phyloP scores from a whole-genome alignment of 2,797 vertebrate species.

The Taeniopygia guttata region DNA sequence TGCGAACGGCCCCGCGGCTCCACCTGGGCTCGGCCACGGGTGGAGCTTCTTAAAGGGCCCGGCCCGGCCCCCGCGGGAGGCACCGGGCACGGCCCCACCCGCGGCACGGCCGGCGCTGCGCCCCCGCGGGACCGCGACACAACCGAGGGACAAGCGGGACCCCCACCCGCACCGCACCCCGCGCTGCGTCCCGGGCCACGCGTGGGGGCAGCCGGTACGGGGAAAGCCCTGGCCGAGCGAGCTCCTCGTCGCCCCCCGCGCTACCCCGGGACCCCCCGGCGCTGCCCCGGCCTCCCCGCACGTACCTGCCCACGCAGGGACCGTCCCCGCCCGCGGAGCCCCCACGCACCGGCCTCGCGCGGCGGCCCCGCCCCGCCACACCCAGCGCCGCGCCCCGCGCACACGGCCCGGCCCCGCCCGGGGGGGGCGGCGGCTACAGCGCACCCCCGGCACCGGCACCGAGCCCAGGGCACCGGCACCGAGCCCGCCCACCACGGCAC shows the following conservation, averaged over 20 bases:
- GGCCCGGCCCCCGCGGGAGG: not conserved
- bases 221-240: not conserved
- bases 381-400: conserved; percentile 1
- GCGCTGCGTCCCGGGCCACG: not conserved
- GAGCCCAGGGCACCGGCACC: not conserved
- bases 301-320: not conserved
- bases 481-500: not conserved
- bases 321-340: not conserved
- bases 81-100: not conserved
- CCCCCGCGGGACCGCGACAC: not conserved
- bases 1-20: not conserved
- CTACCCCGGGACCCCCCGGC: no score
- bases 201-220: not conserved
- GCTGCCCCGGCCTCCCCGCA: not conserved
- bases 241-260: not conserved
- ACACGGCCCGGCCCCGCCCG: not conserved
- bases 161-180: not conserved
- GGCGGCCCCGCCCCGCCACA: not conserved
- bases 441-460: not conserved
- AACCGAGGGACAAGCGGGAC: not conserved
- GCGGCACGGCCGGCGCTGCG: not conserved
- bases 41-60: not conserved
- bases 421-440: not conserved
- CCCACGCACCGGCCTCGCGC: not conserved
- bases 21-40: not conserved